Evolutionary conservation across 2,797 vertebrate genomes (phyloP).

Genomic region (Pantherophis vulpinus): DNA sequence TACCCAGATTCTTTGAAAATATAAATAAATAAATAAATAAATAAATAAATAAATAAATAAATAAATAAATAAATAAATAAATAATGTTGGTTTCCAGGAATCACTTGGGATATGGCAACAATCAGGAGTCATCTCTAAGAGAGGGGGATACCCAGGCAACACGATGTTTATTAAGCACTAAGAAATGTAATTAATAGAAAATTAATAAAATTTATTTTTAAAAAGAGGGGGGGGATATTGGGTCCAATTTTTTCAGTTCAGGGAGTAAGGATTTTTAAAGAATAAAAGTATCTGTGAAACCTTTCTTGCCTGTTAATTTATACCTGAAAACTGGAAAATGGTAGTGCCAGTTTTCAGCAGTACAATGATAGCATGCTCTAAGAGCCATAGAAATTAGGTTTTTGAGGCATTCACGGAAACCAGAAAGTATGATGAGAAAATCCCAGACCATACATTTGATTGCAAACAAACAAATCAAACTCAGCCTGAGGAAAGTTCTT

Average conservation of each 20-base stretch:
- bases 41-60: too few species aligned
- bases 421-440: background rate
- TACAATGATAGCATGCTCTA: background rate
- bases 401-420: background rate
- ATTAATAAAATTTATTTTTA: too few species aligned
- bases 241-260: background rate
- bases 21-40: too few species aligned
- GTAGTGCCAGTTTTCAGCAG: background rate
- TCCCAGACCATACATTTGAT: background rate
- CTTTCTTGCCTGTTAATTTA: background rate
- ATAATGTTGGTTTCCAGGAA: background rate
- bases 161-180: too few species aligned
- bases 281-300: background rate
- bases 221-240: background rate
- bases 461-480: background rate
- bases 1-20: too few species aligned
- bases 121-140: background rate
- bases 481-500: background rate
- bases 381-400: background rate
- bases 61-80: too few species aligned
- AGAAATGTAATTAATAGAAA: too few species aligned
- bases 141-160: background rate
- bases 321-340: background rate
- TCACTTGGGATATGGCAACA: background rate
- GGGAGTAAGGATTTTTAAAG: background rate